A percentile compares a stretch with the other conserved stretches of the same genome.
These are phyloP conservation scores for Lepidocyrtinus sp. DNA, from an alignment of 2,888 invertebrate species.

Conservation along the genomic window DNA sequence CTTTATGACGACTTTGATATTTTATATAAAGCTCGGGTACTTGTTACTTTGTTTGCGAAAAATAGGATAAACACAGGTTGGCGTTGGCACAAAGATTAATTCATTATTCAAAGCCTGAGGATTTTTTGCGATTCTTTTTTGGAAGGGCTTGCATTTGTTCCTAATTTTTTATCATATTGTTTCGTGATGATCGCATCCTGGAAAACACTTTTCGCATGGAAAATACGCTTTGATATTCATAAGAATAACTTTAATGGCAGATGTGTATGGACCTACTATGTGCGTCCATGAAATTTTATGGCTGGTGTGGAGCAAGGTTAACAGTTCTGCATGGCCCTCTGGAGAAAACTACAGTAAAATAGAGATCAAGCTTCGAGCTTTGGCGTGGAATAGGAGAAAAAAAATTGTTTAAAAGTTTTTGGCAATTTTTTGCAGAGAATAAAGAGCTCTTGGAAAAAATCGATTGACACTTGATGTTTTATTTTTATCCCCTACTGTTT, in stretches of 20 bases:
- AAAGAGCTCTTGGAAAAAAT: not conserved
- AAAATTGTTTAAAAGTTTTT: not conserved
- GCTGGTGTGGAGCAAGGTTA: not conserved
- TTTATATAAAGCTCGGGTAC: not conserved
- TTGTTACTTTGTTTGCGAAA: not conserved
- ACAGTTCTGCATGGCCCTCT: not conserved
- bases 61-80: not conserved
- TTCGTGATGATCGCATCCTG: not conserved
- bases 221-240: not conserved
- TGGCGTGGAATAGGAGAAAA: not conserved
- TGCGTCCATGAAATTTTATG: not conserved
- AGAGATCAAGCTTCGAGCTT: not conserved
- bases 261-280: not conserved
- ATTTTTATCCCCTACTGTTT: constrained; percentile 28
- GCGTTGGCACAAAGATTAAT: not conserved
- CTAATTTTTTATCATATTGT: not conserved
- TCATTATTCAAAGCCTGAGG: not conserved
- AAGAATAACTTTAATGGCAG: not conserved
- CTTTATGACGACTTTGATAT: not conserved
- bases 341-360: not conserved
- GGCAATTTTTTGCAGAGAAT: not conserved
- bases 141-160: not conserved
- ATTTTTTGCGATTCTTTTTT: not conserved
- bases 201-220: not conserved
- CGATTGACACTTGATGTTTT: not conserved